Base-by-base conservation (phyloP, 2,888 invertebrate species). In the Cotesia congregata region DNA sequence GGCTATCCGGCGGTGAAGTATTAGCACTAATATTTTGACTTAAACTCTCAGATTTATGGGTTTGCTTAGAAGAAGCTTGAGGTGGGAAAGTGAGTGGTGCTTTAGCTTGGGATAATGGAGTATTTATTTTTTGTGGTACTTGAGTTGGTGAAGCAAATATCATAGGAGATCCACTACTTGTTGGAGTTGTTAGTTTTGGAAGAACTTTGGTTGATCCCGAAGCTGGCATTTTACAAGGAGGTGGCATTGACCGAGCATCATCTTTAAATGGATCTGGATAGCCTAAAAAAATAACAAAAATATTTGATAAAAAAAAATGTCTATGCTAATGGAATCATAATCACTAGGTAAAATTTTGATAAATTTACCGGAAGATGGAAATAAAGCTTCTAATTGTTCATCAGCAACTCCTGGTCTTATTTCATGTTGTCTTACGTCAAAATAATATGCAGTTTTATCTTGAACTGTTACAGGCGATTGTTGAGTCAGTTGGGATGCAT, bases 251-350 rank as follows among this genome's bases (percentile, higher is more conserved):
- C 67, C 87, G 83, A 3, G 84, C 78, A 73, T 91, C 91, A 82
- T 94, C 94, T 89, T 93, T 92, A 83, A 94, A 94, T 4, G 94
- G 94, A 91, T 94, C 94, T 20, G 94, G 94, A 90, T 93, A 94
- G 61, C 92, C 92, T 89, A 79, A 65, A 20, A 65, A 7, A 50
- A 1, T 12, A 12, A 50, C 50, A 4, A 50, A 40, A 9, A 65
- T 64, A 17, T 71, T 50, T 38, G 39, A 67, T 59, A 15, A 30
- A 50, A 50, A 67, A 76, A 20, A 40, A 60, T n/a, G 3, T 6
- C 9, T 6, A 6, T 60, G 9, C 74, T 69, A 3, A 79, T 77
- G 72, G 50, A 38, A 9, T 38, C 38, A 17, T 1, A 69, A 73
- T 30, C 65, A 64, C 30, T 15, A 71, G 40, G 4, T n/a, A 40